Base-by-base conservation (phyloP, 2,797 vertebrate genomes). In the Pygocentrus nattereri region DNA sequence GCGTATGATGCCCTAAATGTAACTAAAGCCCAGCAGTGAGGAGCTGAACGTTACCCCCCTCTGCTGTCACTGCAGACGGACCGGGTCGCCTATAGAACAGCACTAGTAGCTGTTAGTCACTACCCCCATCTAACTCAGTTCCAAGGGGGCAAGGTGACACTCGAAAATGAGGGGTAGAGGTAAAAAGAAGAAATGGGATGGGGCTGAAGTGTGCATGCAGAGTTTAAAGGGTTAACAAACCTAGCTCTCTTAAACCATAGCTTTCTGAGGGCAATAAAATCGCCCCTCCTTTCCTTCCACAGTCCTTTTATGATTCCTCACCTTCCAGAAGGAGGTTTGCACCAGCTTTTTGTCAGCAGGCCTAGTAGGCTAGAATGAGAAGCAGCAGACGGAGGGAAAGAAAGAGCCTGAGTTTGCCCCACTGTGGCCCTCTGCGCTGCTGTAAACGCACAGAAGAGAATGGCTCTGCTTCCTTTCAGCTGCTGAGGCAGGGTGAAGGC, bases 401-500 rank as follows among this genome's bases (percentile, higher is more conserved):
- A 76, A 64, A 54, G 59, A 76, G n/a, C 2, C 56, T 61, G 31
- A 62, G 27, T 69, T 76, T 38, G 41, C 30, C 38, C 27, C 19
- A 25, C 11, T 65, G 15, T 41, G 47, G 25, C 31, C 23, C 72
- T 69, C 30, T 13, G 16, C 50, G 61, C 30, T 65, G 34, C 73
- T 38, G 52, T 38, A 78, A 77, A 76, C 34, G 34, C 34, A 47
- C 18, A 27, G 49, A 25, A 21, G 34, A 49, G 71, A 49, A 34
- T 47, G 19, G 27, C 18, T 34, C 23, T n/a, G 0, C 52, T 65
- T 65, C 27, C 41, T 64, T 56, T 56, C 15, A 5, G 12, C 52
- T 38, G 21, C 44, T 71, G 16, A 74, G 31, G 69, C 82, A 80
- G 68, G 49, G 77, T 77, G 82, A 83, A 70, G 56, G 49, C 86